A percentile compares a stretch with the other conserved stretches of the same genome.
phyloP scores from a whole-genome alignment of 2,797 vertebrate genomes.

The Bradypodion pumilum region DNA sequence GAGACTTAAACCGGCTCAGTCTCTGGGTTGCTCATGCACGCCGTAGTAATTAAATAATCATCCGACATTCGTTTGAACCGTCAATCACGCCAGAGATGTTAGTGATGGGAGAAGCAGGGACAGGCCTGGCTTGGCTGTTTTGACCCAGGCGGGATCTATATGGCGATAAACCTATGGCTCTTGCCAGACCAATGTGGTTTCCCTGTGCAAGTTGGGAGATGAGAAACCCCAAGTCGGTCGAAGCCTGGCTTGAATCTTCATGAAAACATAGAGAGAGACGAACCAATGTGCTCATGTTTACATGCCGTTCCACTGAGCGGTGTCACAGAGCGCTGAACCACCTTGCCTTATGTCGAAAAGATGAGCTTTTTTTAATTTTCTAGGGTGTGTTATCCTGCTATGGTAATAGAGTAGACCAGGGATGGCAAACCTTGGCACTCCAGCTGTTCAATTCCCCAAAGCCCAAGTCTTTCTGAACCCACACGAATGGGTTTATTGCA shows the following conservation, averaged over 20 bases:
- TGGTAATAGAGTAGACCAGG: too few species aligned
- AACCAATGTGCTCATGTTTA: rapidly evolving
- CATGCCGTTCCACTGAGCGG: too few species aligned
- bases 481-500: too few species aligned
- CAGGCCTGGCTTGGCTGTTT: conserved; percentile 21
- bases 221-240: rapidly evolving
- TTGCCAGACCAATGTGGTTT: background rate
- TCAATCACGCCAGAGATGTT: conserved; percentile 49
- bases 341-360: background rate
- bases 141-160: conserved; percentile 37
- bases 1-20: conserved; percentile 52
- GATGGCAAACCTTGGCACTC: too few species aligned
- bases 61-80: conserved; percentile 58
- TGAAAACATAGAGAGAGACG: too few species aligned
- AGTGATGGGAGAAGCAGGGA: conserved; percentile 29
- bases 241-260: background rate
- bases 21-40: conserved; percentile 68
- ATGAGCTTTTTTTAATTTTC: background rate
- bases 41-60: conserved; percentile 74
- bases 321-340: background rate
- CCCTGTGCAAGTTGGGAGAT: background rate
- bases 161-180: conserved; percentile 18
- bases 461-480: too few species aligned
- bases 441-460: too few species aligned
- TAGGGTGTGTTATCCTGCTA: background rate